Evolutionary conservation across 2,113 vertebrate genomes (phyloP), one percentile per base, ranked within the genome.

Genomic region (Platichthys stellatus): DNA sequence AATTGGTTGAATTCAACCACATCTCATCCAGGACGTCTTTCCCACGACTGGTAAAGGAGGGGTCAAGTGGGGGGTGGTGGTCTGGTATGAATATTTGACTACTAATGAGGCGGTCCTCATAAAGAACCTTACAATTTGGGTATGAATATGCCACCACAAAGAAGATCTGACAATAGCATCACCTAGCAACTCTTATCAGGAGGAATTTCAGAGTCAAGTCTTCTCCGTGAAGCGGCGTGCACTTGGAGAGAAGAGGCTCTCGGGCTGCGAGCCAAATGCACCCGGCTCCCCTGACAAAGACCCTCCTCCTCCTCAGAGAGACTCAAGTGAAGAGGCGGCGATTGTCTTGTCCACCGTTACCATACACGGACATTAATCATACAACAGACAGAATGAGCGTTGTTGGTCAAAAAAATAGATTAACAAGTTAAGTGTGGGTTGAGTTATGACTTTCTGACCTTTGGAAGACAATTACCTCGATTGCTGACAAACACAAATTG

Each of bases 161-260:
- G 88, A 88, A 57, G 77, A 74, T 64, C 74, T 73, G 86, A 95
- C 93, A 94, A 94, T 87, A 77, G 91, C 76, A 86, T 94, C 83
- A 76, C 94, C 91, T 89, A 91, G 94, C 94, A 95, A 95, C 94
- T 80, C 74, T 83, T 80, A 87, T 90, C 81, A 83, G 83, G 31
- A 91, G 93, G 93, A 95, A 95, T 95, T 81, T 91, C 89, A 89
- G 88, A 94, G 93, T 94, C 93, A 94, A 94, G 92, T 89, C 89
- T 84, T 84, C 51, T 87, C 90, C 89, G 89, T 91, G 83, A 77
- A 78, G 87, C 86, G 26, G 64, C 24, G 66, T 89, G 88, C 85
- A 92, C 93, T 93, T 88, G 83, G 89, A 82, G 49, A 79, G 83
- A 63, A 78, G 86, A 92, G 86, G 76, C 82, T 88, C 91, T 93